phyloP scores from a whole-genome alignment of 1,140 invertebrate species.

The Heterodera carotae region DNA sequence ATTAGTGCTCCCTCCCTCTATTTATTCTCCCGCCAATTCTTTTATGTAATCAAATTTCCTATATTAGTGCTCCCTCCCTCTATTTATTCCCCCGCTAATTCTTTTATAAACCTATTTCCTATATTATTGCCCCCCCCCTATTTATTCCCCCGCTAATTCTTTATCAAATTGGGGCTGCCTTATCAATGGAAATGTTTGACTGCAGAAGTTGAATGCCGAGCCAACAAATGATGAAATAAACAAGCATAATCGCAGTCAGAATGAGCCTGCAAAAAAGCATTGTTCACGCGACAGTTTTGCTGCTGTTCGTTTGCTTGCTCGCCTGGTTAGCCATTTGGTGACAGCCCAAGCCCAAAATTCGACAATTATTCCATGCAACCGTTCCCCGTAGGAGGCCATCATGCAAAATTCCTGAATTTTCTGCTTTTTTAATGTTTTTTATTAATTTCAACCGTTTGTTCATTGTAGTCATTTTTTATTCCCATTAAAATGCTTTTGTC shows the following conservation, averaged over 20 bases:
- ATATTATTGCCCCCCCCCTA: too few relatives aligned
- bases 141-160: too few relatives aligned
- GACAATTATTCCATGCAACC: conserved; percentile 45
- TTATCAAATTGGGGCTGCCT: not conserved
- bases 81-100: too few relatives aligned
- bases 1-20: too few relatives aligned
- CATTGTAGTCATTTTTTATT: not conserved
- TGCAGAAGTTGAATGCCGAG: conserved; percentile 53
- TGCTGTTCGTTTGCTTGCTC: not conserved
- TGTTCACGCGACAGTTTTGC: not conserved
- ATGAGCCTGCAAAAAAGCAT: conserved; percentile 31
- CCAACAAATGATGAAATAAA: conserved; percentile 59
- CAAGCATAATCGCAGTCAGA: conserved; percentile 49
- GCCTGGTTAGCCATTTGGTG: conserved; percentile 52
- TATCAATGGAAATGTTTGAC: conserved; percentile 62
- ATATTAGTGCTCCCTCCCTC: too few relatives aligned
- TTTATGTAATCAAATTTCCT: too few relatives aligned
- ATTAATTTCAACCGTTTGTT: not conserved
- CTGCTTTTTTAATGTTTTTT: not conserved
- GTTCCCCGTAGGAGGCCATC: not conserved
- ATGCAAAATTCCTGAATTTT: not conserved
- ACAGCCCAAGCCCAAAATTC: conserved; percentile 50
- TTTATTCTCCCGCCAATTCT: too few relatives aligned
- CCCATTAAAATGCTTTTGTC: not conserved
- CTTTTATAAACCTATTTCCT: too few relatives aligned